phyloP scores from a whole-genome alignment of 2,888 invertebrate genomes.

The Gortyna flavago region DNA sequence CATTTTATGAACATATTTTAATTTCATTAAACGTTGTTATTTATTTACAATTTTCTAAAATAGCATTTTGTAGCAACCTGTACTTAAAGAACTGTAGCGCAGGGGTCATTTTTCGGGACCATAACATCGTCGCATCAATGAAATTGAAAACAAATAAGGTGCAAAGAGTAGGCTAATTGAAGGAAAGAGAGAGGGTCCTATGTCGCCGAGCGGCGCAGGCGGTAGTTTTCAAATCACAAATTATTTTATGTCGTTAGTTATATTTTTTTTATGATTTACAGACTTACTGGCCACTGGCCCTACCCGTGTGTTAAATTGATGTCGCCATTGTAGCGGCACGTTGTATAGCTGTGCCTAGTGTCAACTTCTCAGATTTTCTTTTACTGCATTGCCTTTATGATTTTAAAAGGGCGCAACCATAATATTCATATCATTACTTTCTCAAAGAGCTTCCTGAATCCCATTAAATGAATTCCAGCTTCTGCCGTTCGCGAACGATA shows the following conservation, averaged over 20 bases:
- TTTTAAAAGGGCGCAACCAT: neutral
- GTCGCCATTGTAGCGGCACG: neutral
- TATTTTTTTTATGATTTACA: neutral
- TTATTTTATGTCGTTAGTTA: neutral
- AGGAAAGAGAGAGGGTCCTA: neutral
- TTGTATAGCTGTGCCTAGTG: neutral
- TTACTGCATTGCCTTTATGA: too few species aligned
- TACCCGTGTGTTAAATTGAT: neutral
- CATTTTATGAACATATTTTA: too few species aligned
- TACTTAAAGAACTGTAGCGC: neutral
- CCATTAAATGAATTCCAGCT: neutral
- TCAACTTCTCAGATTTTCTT: neutral
- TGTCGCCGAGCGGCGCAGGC: neutral
- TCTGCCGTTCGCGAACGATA: slow-evolving; percentile 1
- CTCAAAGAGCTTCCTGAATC: neutral
- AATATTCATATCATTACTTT: slow-evolving; percentile 4
- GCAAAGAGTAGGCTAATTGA: neutral
- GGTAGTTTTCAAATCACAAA: neutral
- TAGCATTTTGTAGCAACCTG: neutral
- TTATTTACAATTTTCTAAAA: too few species aligned
- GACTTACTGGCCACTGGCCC: too few species aligned
- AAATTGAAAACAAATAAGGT: neutral
- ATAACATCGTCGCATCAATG: too few species aligned
- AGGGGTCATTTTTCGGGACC: too few species aligned
- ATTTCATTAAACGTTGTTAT: too few species aligned